Evolutionary conservation across 2,113 vertebrate species (phyloP), one percentile per base, ranked within the genome.

Genomic region (Bagarius yarrelli): DNA sequence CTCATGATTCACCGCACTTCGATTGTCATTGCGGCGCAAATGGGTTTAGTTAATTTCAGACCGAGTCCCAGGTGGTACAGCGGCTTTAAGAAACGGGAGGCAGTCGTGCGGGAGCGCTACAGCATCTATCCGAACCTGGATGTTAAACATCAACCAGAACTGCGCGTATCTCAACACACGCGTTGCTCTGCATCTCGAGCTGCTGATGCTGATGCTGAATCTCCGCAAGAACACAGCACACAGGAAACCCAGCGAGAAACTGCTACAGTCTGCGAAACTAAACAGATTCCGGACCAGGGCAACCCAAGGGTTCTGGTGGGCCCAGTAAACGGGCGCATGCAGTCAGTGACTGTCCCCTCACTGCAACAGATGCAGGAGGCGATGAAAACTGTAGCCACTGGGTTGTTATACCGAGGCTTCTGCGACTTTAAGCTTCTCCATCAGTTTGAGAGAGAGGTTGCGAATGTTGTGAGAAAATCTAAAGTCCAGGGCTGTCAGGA

Each of bases 341-440:
- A 80, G 64, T 59, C 81, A 1, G 70, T 80, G 36, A 73, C 77
- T 23, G 73, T 83, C 18, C 84, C 84, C 0, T 85, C 84, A 12
- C 23, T 80, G 13, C 53, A 27, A 23, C 78, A 85, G 13, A 85
- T 85, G 81, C 79, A 73, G 55, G 81, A 85, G 1, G 81, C 81
- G 0, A 85, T 83, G 81, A 85, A 83, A 34, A 85, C 78, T 19
- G 27, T 83, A 27, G 77, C 84, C 1, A 83, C 84, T 0, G 84
- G 84, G 1, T 60, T 83, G 61, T 36, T 85, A 8, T 85, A 77
- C 34, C 80, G 84, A 60, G 84, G 84, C n/a, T 85, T 85, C 9
- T 52, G 72, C 9, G 73, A 85, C 73, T 85, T 85, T 50, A 72
- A 72, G 23, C 81, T 85, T 23, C 78, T 85, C 11, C 84, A 85